Evolutionary conservation across 2,888 invertebrate genomes (phyloP), one percentile per base, ranked within the genome.

Genomic region (Linnaemya vulpina): DNA sequence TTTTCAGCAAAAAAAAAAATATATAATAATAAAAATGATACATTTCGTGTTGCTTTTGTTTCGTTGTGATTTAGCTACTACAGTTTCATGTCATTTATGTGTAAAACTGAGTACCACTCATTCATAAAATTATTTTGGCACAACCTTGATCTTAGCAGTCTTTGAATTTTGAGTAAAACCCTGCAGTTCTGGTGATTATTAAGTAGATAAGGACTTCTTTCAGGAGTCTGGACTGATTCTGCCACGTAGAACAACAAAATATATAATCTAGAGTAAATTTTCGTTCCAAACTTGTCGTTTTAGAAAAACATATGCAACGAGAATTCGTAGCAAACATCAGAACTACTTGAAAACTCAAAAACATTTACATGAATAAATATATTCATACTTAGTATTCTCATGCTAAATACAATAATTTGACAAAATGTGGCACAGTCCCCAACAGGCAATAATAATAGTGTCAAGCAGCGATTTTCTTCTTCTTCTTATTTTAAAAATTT

Each of bases 141-240:
- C 77, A 83, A 73, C 86, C 83, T 86, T 86, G 83, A 86, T 86
- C 83, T 86, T 80, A 51, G 30, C 20, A 81, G 73, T n/a, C 46
- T 40, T 40, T 20, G 53, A 55, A 60, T 38, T 35, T n/a, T 13
- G 25, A 43, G 25, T n/a, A 46, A 43, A 7, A 62, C 25, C 70
- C 80, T 43, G 35, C 17, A 49, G 8, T 60, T 60, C 71, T 35
- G 43, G 1, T n/a, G 15, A 53, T 9, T 11, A n/a, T n/a, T n/a
- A n/a, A 11, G 3, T 8, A 38, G 2, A 5, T 13, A 13, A 38
- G 0, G 10, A 13, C 20, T 1, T 4, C 0, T 17, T 38, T n/a
- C 35, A 1, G 30, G 2, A 30, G 30, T 3, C 5, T n/a, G n/a
- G n/a, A n/a, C n/a, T n/a, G n/a, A n/a, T n/a, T n/a, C n/a, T n/a